Evolutionary conservation across 1,140 invertebrate species (phyloP).

Genomic region (Bombus ignitus): DNA sequence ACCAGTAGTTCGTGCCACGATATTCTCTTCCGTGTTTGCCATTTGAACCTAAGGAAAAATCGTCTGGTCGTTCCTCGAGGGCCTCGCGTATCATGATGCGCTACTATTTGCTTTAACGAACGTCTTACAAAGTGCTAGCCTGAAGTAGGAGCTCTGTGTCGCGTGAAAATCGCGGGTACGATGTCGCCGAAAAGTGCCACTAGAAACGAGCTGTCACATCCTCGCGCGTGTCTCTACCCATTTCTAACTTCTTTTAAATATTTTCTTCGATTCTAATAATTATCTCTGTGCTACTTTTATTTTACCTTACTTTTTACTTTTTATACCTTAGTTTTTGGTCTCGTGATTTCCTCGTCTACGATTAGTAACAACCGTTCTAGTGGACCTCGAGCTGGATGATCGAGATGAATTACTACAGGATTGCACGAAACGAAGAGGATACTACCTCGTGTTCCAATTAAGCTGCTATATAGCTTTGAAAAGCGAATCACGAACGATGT

Average conservation of each 20-base stretch:
- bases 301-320: not conserved
- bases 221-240: not conserved
- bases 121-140: conserved; percentile 16
- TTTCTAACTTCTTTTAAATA: too few relatives aligned
- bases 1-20: not conserved
- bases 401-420: not conserved
- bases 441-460: conserved; percentile 13
- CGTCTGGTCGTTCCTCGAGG: conserved; percentile 10
- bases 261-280: not conserved
- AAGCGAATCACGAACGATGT: conserved; percentile 16
- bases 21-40: not conserved
- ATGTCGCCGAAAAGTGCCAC: conserved; percentile 18
- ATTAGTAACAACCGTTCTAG: conserved; percentile 31
- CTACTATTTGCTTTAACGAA: conserved; percentile 10
- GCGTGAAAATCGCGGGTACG: not conserved
- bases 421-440: conserved; percentile 27
- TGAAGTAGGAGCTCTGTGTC: not conserved
- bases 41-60: not conserved
- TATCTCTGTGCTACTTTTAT: not conserved
- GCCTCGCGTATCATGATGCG: not conserved
- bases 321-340: not conserved
- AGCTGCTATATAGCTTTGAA: conserved; percentile 12
- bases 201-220: conserved; percentile 28
- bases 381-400: conserved; percentile 9
- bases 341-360: not conserved